Base-by-base conservation (phyloP, 2,113 vertebrate species). In the Limanda limanda region DNA sequence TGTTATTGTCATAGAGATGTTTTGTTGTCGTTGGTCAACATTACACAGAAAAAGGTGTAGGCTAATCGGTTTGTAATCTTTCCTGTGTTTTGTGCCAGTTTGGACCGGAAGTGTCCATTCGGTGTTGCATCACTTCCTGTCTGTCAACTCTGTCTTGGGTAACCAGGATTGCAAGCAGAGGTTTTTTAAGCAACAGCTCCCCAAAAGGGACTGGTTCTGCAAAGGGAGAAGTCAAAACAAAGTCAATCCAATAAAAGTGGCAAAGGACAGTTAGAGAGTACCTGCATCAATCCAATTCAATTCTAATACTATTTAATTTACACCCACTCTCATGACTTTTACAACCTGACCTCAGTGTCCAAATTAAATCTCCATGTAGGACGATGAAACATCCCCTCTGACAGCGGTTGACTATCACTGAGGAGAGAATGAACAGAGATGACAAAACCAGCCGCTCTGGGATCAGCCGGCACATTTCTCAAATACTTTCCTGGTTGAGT, bases 401-500 rank as follows among this genome's bases (percentile, higher is more conserved):
- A 85, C 63, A 79, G 14, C 1, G 13, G 37, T 35, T 60, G 66
- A 76, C 69, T 68, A 76, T 83, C 42, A 35, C 24, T 45, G 67
- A 71, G 60, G 13, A 52, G 71, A 78, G 65, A 81, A 83, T 78
- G 71, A 79, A 86, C 72, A 88, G 69, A 65, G 76, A 88, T 82
- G 84, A 86, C 80, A 87, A 91, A 91, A 89, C 78, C 79, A 47
- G 72, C 77, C 67, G 21, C 23, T 90, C 83, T 88, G 79, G 87
- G 79, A 81, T 79, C 79, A 59, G 76, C 60, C 69, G 67, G 73
- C 61, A 86, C 89, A 91, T 93, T 89, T 89, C 76, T 89, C 66
- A 81, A 84, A 93, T 93, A 89, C 69, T 93, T 92, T 93, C 90
- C 91, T 57, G 70, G 72, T 79, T 74, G 88, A 89, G 87, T 91